Evolutionary conservation across 2,797 vertebrate genomes (phyloP), one percentile per base, ranked within the genome.

Genomic region (Gouania willdenowi): DNA sequence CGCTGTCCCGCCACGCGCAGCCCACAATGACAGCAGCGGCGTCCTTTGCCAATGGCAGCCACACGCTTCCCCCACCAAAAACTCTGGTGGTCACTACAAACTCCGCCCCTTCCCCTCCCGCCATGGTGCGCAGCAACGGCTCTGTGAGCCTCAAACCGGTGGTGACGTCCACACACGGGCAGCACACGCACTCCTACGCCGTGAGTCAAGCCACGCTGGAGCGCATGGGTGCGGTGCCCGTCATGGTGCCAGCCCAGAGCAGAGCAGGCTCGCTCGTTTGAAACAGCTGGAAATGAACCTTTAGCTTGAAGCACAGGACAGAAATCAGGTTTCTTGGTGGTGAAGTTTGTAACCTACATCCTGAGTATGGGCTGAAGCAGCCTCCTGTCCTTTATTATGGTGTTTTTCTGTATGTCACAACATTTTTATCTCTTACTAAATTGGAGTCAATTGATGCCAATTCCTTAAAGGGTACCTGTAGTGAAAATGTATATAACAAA

Each of bases 201-300:
- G 79, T 98, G 55, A 98, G 94, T 79, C 94, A 98, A 75, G 93
- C 95, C 35, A 91, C 92, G 0, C 82, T 98, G 82, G 94, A 98
- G 84, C 86, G 95, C 30, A 96, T 98, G 21, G 95, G 97, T 12
- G 97, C 93, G 0, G 91, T 98, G 26, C 94, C 97, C 0, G 94
- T 99, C 51, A 97, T 98, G 97, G 92, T 98, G 66, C 94, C 97
- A 0, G 93, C 94, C 13, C 95, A 99, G 86, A 98, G 90, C 87
- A 87, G 94, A 69, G 95, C 95, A 0, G 95, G 97, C 17, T 99
- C 97, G 3, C 86, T 99, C 39, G 95, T 98, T 66, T 98, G 43
- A 83, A 11, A 12, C 11, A 34, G 2, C 35, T 3, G 13, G 30
- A 9, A 6, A 12, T 1, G 6, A 29, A 63, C 23, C 29, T 7